Conservation (phyloP, 2,113 vertebrate species). For the Callionymus lyra region DNA sequence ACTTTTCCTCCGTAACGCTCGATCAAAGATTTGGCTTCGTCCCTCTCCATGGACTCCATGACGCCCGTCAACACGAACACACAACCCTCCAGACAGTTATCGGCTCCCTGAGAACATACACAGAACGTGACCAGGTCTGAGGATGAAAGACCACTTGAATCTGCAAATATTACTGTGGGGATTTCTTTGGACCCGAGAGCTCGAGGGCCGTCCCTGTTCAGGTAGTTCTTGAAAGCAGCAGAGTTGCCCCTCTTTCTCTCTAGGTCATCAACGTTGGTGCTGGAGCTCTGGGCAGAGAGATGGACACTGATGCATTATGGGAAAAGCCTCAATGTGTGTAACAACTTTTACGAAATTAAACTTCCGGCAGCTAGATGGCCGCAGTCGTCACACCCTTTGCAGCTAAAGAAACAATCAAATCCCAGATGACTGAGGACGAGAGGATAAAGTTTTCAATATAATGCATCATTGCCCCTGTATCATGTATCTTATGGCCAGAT, state of each 20-base stretch:
- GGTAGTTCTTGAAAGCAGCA: slow-evolving; percentile 81
- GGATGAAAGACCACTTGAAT: neutral
- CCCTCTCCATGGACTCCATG: slow-evolving; percentile 89
- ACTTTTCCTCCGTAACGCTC: slow-evolving; percentile 95
- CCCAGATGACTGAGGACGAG: too few species aligned
- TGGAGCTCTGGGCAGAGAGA: slow-evolving; percentile 38
- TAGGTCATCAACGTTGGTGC: slow-evolving; percentile 79
- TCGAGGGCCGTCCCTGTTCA: slow-evolving; percentile 91
- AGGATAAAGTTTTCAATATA: too few species aligned
- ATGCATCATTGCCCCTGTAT: too few species aligned
- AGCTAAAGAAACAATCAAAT: too few species aligned
- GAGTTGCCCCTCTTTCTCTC: slow-evolving; percentile 84
- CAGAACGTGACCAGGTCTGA: neutral
- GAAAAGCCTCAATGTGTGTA: too few species aligned
- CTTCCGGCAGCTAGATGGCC: too few species aligned
- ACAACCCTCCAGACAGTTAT: slow-evolving; percentile 93
- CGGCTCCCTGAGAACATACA: slow-evolving; percentile 75
- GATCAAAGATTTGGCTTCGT: slow-evolving; percentile 85
- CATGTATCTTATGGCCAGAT: too few species aligned
- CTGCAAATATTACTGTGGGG: slow-evolving; percentile 67
- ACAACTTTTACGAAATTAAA: too few species aligned
- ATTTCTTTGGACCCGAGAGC: slow-evolving; percentile 94
- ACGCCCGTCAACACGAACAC: slow-evolving; percentile 92
- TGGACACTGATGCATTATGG: neutral
- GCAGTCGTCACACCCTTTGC: too few species aligned